phyloP scores from a whole-genome alignment of 2,888 invertebrate species.

The Arenicola marina region DNA sequence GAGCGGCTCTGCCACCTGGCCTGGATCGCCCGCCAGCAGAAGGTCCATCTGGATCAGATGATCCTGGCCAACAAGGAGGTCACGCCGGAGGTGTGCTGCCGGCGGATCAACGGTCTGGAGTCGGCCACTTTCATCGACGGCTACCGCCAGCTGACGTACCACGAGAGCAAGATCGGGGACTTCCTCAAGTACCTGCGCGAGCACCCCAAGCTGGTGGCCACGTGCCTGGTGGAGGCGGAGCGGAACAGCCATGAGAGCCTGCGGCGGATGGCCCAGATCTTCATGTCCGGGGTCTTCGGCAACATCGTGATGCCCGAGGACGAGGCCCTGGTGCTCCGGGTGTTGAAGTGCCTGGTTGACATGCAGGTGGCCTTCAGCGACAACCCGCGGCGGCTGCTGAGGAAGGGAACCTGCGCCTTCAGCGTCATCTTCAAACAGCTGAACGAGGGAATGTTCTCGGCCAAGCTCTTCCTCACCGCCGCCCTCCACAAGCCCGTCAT shows the following conservation, averaged over 20 bases:
- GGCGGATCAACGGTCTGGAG: conserved; percentile 71
- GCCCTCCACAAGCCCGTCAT: conserved; percentile 90
- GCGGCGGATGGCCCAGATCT: conserved; percentile 29
- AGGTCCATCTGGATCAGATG: conserved; percentile 67
- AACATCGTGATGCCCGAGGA: conserved; percentile 78
- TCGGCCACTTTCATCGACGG: conserved; percentile 62
- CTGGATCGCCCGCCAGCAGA: conserved; percentile 86
- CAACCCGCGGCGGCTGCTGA: conserved; percentile 72
- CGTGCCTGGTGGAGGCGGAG: conserved; percentile 73
- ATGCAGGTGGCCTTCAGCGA: conserved; percentile 74
- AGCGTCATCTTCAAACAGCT: conserved; percentile 83
- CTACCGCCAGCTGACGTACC: conserved; percentile 77
- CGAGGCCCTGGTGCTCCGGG: conserved; percentile 64
- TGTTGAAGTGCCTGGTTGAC: conserved; percentile 67
- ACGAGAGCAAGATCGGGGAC: conserved; percentile 73
- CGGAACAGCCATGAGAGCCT: conserved; percentile 58
- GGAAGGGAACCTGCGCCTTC: conserved; percentile 81
- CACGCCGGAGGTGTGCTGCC: conserved; percentile 78
- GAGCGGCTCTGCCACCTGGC: conserved; percentile 73
- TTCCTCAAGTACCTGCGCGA: conserved; percentile 72
- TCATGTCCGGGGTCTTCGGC: conserved; percentile 66
- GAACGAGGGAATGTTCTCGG: conserved; percentile 86
- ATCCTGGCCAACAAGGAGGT: conserved; percentile 76
- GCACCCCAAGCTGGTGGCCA: conserved; percentile 73
- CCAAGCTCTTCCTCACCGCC: conserved; percentile 89